Percentiles rank a stretch among this genome's conserved stretches.
Evolutionary conservation across 2,113 vertebrate species (phyloP).

Genomic region (Dromaius novaehollandiae): DNA sequence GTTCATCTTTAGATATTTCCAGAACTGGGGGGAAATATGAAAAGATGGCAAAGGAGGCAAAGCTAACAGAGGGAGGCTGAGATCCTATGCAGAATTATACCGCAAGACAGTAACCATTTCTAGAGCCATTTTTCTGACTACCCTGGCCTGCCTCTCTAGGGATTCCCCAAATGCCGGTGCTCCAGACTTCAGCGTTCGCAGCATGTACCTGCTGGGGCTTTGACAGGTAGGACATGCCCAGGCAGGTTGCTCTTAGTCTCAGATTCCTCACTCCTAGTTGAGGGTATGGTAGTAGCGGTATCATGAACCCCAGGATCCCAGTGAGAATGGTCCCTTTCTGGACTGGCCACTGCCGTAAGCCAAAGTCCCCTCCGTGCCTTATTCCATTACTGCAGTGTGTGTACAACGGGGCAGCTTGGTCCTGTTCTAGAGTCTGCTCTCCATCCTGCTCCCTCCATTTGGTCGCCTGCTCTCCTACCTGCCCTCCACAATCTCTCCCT

Average conservation of each 20-base stretch:
- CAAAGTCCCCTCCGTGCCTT: background rate
- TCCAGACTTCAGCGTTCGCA: background rate
- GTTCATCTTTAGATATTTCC: background rate
- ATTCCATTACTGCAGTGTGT: background rate
- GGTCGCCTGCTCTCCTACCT: accelerated
- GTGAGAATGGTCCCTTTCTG: background rate
- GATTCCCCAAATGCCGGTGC: background rate
- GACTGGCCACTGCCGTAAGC: accelerated
- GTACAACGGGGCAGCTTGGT: background rate
- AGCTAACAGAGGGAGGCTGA: background rate
- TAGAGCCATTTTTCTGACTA: background rate
- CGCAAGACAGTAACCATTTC: background rate
- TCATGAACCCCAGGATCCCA: background rate
- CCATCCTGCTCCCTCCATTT: background rate
- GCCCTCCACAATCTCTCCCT: background rate
- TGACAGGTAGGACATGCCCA: background rate
- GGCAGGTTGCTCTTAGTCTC: background rate
- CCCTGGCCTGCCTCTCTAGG: accelerated
- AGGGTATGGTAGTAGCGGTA: background rate
- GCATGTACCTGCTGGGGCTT: accelerated
- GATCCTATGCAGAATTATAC: background rate
- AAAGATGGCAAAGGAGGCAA: slow-evolving; percentile 3
- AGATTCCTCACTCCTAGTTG: background rate
- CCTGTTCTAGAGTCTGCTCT: background rate
- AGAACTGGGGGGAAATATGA: background rate